These are phyloP conservation scores for Marmota monax DNA, from an alignment of 2,113 vertebrate genomes.

Conservation along the genomic window DNA sequence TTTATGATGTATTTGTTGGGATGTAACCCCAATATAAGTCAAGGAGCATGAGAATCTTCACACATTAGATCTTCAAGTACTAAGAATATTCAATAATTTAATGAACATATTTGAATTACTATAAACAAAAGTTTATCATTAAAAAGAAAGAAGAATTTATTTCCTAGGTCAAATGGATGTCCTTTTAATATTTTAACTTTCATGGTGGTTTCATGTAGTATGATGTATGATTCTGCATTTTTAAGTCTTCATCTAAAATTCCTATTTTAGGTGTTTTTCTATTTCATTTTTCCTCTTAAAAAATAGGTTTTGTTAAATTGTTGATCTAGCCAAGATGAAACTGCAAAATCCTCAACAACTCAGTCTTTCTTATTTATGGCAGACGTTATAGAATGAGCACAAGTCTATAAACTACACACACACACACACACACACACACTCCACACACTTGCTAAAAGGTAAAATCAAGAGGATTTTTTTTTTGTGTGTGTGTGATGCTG, in stretches of 20 bases:
- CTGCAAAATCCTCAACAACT: background rate
- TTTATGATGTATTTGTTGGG: background rate
- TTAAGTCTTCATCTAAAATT: background rate
- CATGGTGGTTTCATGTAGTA: background rate
- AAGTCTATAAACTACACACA: background rate
- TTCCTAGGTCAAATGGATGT: background rate
- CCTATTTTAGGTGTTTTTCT: background rate
- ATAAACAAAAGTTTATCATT: background rate
- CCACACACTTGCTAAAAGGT: background rate
- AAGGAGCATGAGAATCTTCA: background rate
- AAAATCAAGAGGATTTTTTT: slow-evolving; percentile 30
- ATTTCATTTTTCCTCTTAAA: background rate
- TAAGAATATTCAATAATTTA: slow-evolving; percentile 14
- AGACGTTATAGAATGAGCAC: background rate
- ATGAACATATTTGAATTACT: background rate
- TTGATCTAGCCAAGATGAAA: background rate
- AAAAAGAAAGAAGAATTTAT: background rate
- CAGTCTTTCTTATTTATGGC: background rate
- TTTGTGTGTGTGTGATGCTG: too few species aligned
- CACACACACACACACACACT: background rate
- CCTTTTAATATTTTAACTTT: slow-evolving; percentile 17
- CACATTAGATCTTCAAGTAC: background rate
- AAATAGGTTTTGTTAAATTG: slow-evolving; percentile 1
- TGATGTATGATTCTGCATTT: background rate
- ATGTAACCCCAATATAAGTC: background rate